A percentile compares a stretch with the other conserved stretches of the same genome.
Evolutionary conservation across 1,140 invertebrate genomes (phyloP).

Genomic region (Rhyacophila brunnea): DNA sequence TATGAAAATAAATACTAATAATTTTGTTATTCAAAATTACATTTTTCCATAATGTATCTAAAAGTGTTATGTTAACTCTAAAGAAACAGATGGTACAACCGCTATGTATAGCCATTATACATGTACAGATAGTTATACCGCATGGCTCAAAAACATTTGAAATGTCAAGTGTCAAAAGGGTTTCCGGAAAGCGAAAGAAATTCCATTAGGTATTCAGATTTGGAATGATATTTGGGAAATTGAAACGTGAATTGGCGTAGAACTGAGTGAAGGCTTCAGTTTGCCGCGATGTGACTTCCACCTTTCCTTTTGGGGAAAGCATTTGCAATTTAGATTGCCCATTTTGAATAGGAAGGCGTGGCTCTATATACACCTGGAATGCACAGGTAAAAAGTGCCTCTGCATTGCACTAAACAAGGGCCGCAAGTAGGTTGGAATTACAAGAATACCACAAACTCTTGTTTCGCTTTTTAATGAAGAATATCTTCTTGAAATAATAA

Average conservation of each 20-base stretch:
- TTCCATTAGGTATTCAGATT: slow-evolving; percentile 26
- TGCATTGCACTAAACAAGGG: slow-evolving; percentile 1
- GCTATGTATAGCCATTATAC: too few relatives aligned
- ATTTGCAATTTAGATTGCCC: slow-evolving; percentile 35
- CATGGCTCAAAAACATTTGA: too few relatives aligned
- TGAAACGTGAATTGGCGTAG: slow-evolving; percentile 29
- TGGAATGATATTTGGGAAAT: slow-evolving; percentile 28
- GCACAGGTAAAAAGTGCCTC: slow-evolving; percentile 29
- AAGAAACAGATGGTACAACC: too few relatives aligned
- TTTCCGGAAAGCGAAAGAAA: slow-evolving; percentile 3
- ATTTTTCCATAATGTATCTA: too few relatives aligned
- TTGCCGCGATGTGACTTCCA: neutral
- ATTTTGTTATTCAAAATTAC: too few relatives aligned
- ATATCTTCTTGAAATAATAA: too few relatives aligned
- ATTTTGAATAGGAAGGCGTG: slow-evolving; percentile 32
- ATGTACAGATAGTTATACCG: too few relatives aligned
- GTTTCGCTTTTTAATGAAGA: too few relatives aligned
- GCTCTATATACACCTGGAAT: slow-evolving; percentile 27
- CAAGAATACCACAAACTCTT: neutral
- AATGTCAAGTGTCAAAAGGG: neutral
- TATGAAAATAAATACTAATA: too few relatives aligned
- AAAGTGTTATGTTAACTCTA: too few relatives aligned
- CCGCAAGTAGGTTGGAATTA: neutral
- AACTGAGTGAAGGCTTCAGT: slow-evolving; percentile 21
- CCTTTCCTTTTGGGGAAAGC: neutral